Evolutionary conservation across 2,113 vertebrate species (phyloP), one percentile per base, ranked within the genome.

Genomic region (Bufo bufo): DNA sequence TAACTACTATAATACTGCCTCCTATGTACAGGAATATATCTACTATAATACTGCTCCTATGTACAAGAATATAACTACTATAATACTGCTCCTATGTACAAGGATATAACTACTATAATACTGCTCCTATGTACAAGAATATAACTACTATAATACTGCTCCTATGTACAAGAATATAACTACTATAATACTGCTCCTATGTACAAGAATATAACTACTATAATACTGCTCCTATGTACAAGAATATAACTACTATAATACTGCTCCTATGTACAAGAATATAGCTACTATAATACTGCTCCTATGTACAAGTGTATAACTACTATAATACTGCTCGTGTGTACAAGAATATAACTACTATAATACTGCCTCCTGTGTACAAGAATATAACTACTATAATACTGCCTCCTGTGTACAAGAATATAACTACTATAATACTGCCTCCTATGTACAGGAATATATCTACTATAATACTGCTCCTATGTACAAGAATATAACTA

Each of bases 241-340:
- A 69, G 65, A 69, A 69, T 69, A 69, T 69, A 69, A 69, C 65
- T 69, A 69, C 65, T 69, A 69, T 69, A 69, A 69, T 69, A 69
- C 65, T 69, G 65, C n/a, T 1, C 65, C 65, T 23, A 69, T 69
- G 7, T 69, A 23, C 65, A 69, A 69, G 33, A 33, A 33, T 33
- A 33, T 33, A 33, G 1, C 33, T 33, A 33, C 33, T 33, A 33
- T 33, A 33, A 33, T 33, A 33, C 33, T 33, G 33, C 33, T 1
- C 33, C 33, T 33, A 33, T 33, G 33, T 33, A 1, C 33, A 33
- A 33, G 33, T 1, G 1, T 33, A 33, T 33, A 33, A 33, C 33
- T 33, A 33, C 33, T 33, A 33, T 33, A 33, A 33, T 33, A 33
- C 33, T 33, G 33, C 33, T 33, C 33, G 1, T 33, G 1, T 33